phyloP scores from a whole-genome alignment of 2,797 vertebrate genomes.

The Emys orbicularis region DNA sequence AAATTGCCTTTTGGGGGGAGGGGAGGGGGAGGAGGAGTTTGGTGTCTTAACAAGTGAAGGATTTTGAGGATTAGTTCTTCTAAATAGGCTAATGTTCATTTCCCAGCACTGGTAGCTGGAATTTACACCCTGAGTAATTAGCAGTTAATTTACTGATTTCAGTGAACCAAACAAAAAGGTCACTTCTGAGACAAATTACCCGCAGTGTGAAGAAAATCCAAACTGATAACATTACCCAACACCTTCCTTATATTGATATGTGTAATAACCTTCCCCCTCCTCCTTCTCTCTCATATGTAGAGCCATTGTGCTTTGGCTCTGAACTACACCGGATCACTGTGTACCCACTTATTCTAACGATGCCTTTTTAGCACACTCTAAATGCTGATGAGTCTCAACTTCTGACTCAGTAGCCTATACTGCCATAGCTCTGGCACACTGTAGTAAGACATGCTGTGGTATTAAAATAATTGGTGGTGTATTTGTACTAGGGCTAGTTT shows the following conservation, averaged over 20 bases:
- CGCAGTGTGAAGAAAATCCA: not conserved
- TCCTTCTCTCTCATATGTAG: not conserved
- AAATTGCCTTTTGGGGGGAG: not conserved
- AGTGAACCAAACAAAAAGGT: constrained; percentile 2
- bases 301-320: not conserved
- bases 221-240: not conserved
- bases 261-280: not conserved
- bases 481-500: not conserved
- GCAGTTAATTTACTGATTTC: not conserved
- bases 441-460: not conserved
- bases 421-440: not conserved
- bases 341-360: accelerated
- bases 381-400: not conserved
- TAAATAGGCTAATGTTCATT: constrained; percentile 17
- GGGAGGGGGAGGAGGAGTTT: not conserved
- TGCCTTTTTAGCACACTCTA: not conserved
- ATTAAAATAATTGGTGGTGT: accelerated
- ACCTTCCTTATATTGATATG: not conserved
- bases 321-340: accelerated
- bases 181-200: not conserved
- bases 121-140: constrained; percentile 1
- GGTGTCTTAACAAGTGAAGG: not conserved
- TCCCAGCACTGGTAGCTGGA: constrained; percentile 20
- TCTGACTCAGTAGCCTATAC: not conserved
- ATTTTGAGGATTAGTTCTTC: constrained; percentile 1